Evolutionary conservation across 2,797 vertebrate genomes (phyloP), one percentile per base, ranked within the genome.

Genomic region (Cetoscarus ocellatus): DNA sequence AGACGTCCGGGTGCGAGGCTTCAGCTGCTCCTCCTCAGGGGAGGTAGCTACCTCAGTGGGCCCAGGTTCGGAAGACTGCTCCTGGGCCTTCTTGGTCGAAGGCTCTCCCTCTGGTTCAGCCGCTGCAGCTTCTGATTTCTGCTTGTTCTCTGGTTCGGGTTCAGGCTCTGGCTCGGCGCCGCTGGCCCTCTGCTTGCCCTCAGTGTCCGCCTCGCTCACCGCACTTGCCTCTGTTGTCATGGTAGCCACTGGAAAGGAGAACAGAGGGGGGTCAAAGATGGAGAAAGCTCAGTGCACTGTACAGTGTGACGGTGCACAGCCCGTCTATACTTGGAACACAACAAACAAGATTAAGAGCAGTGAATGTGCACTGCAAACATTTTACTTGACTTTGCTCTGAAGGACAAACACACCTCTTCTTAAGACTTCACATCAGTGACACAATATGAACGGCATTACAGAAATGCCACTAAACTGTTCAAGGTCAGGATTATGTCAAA

Each of bases 11-110:
- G 91, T 90, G 8, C 94, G 94, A 1, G 96, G 95, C 80, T 94
- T 96, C 81, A 94, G 95, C 79, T 91, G 91, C 61, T 91, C 94
- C 84, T 95, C 94, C 85, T 96, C 96, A 18, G 94, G 89, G 62
- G 90, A 88, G 58, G 83, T 47, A 0, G 92, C 86, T 59, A 17
- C 49, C 1, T 91, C 90, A 36, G 86, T 77, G 61, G 94, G 90
- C 78, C 92, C 94, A 42, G 94, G 89, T 72, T 91, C 93, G 11
- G 92, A 80, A n/a, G 88, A 84, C 82, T 90, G 77, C 60, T 89
- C 91, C 80, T 88, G 84, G 82, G 83, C 83, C 77, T 95, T 95
- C 73, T 94, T 93, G 71, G 93, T 92, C 15, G 88, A 89, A 58
- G 91, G 90, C 59, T 93, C 95, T 39, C 91, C 94, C 66, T 93